These are phyloP conservation scores for Zygaena filipendulae DNA, from an alignment of 2,888 invertebrate genomes.

Conservation along the genomic window DNA sequence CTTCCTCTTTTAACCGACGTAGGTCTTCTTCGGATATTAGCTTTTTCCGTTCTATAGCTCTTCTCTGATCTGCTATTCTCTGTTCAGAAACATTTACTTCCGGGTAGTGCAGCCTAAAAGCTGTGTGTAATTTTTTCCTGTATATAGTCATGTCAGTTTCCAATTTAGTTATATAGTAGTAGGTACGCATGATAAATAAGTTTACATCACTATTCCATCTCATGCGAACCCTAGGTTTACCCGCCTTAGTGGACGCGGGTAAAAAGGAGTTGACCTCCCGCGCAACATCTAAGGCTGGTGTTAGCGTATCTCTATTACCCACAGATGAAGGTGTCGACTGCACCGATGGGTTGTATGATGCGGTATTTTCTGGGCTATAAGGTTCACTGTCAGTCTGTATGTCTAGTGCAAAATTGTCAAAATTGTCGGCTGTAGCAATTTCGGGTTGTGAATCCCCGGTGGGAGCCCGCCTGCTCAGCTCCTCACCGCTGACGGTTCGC, in stretches of 20 bases:
- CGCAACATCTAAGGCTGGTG: conserved; percentile 9
- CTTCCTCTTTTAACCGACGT: conserved; percentile 6
- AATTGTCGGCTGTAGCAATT: conserved; percentile 3
- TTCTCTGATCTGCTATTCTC: conserved; percentile 16
- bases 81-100: conserved; percentile 14
- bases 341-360: background rate
- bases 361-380: background rate
- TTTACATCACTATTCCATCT: conserved; percentile 6
- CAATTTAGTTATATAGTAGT: conserved; percentile 9
- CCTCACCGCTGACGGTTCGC: conserved; percentile 1
- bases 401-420: background rate
- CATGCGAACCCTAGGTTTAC: conserved; percentile 12
- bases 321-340: background rate
- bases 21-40: conserved; percentile 3
- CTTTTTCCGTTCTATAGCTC: conserved; percentile 15
- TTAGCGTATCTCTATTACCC: background rate
- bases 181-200: conserved; percentile 12
- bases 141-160: conserved; percentile 11
- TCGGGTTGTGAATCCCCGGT: too few species aligned
- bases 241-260: conserved; percentile 16
- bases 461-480: conserved; percentile 2
- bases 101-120: conserved; percentile 9
- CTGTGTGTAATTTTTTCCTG: conserved; percentile 8
- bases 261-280: conserved; percentile 13
- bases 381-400: background rate